phyloP scores from a whole-genome alignment of 1,140 invertebrate species.

The Lamellibrachia luymesi region DNA sequence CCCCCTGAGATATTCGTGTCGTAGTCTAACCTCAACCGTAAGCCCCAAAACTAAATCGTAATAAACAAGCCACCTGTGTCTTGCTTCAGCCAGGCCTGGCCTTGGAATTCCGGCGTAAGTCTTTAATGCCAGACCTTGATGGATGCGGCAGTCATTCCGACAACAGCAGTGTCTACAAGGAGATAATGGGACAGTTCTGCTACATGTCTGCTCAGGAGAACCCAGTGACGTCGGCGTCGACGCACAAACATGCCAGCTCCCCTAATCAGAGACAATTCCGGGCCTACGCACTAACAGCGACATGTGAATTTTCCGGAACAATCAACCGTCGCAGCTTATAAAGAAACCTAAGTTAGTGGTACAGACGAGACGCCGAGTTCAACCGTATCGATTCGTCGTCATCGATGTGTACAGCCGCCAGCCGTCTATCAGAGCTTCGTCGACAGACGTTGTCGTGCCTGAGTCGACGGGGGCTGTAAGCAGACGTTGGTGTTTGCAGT shows the following conservation, averaged over 20 bases:
- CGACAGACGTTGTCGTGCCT: not conserved
- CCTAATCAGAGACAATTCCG: not conserved
- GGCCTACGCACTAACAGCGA: not conserved
- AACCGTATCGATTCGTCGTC: not conserved
- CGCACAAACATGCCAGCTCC: not conserved
- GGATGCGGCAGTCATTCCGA: not conserved
- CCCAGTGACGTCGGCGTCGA: no score
- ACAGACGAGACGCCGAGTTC: not conserved
- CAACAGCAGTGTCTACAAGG: not conserved
- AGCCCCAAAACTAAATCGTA: not conserved
- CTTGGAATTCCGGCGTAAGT: not conserved
- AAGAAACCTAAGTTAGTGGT: not conserved
- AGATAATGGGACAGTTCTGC: not conserved
- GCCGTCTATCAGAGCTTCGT: not conserved
- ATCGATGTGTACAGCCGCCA: not conserved
- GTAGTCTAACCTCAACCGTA: not conserved
- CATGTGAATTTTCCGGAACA: not conserved
- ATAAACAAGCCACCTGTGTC: not conserved
- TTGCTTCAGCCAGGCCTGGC: not conserved
- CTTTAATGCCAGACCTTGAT: not conserved
- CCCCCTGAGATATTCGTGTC: not conserved
- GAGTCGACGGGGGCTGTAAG: not conserved
- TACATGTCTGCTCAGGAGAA: no score
- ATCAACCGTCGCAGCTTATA: not conserved
- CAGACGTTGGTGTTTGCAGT: not conserved